Conservation (phyloP, 2,888 invertebrate species). For the Heterodera filipjevi region DNA sequence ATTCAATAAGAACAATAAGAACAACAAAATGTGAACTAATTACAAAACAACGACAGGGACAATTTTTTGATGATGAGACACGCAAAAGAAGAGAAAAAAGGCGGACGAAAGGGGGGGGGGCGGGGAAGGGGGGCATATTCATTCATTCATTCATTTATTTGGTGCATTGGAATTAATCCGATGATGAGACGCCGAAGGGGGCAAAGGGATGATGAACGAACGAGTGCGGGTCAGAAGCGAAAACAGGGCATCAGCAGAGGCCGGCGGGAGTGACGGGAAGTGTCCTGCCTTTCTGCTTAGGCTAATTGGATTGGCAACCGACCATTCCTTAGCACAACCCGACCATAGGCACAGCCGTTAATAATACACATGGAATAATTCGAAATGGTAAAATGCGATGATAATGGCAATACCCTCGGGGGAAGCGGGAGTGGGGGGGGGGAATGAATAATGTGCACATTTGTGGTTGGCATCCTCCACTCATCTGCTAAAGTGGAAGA, state of each 20-base stretch:
- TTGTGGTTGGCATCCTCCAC: background rate
- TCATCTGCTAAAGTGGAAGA: background rate
- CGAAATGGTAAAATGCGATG: background rate
- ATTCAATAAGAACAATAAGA: no score
- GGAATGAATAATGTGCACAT: background rate
- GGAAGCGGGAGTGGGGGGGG: background rate
- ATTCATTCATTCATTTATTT: background rate
- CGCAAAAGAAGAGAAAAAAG: background rate
- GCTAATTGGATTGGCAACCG: conserved; percentile 3
- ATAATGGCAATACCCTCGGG: background rate
- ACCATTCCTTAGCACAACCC: background rate
- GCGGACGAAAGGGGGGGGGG: background rate
- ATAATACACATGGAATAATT: background rate
- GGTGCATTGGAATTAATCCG: background rate
- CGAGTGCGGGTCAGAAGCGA: background rate
- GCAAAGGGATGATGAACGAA: background rate
- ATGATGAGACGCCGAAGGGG: background rate
- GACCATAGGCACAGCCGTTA: background rate
- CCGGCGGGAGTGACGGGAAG: background rate
- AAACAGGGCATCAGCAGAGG: no score
- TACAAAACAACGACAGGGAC: no score
- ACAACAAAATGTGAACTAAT: no score
- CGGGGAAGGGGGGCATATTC: background rate
- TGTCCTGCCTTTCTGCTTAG: background rate
- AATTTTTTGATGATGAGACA: background rate